phyloP scores from a whole-genome alignment of 2,888 invertebrate species.

The Aplocera efformata region DNA sequence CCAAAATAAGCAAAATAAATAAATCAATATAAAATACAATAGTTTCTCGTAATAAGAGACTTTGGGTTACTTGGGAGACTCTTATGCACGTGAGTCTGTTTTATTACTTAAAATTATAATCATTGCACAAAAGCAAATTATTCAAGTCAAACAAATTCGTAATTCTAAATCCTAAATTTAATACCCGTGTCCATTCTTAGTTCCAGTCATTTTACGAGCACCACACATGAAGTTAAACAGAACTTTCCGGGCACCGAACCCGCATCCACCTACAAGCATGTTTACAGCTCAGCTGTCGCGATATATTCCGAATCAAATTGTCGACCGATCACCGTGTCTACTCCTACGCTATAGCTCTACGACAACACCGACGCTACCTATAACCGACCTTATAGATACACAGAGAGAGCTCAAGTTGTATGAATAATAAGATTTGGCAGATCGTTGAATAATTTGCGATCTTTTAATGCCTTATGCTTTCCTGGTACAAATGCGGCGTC shows the following conservation, averaged over 20 bases:
- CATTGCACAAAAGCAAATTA: too few relatives aligned
- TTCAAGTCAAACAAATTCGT: neutral
- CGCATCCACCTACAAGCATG: constrained; percentile 40
- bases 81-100: too few relatives aligned
- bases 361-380: constrained; percentile 21
- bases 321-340: constrained; percentile 68
- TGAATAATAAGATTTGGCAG: constrained; percentile 22
- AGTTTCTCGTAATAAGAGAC: too few relatives aligned
- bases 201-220: constrained; percentile 43
- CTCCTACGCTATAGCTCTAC: constrained; percentile 55
- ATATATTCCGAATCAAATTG: constrained; percentile 74
- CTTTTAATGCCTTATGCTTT: constrained; percentile 56
- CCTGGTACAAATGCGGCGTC: constrained; percentile 47
- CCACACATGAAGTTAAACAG: constrained; percentile 55
- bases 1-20: too few relatives aligned
- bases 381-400: constrained; percentile 36
- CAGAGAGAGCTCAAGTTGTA: constrained; percentile 14
- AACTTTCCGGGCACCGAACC: constrained; percentile 59
- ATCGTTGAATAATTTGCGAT: constrained; percentile 58
- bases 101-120: too few relatives aligned
- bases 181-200: constrained; percentile 35
- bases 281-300: constrained; percentile 60
- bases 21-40: too few relatives aligned
- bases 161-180: constrained; percentile 17
- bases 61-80: too few relatives aligned